Evolutionary conservation across 2,888 invertebrate genomes (phyloP), one percentile per base, ranked within the genome.

Genomic region (Ennomos erosarius): DNA sequence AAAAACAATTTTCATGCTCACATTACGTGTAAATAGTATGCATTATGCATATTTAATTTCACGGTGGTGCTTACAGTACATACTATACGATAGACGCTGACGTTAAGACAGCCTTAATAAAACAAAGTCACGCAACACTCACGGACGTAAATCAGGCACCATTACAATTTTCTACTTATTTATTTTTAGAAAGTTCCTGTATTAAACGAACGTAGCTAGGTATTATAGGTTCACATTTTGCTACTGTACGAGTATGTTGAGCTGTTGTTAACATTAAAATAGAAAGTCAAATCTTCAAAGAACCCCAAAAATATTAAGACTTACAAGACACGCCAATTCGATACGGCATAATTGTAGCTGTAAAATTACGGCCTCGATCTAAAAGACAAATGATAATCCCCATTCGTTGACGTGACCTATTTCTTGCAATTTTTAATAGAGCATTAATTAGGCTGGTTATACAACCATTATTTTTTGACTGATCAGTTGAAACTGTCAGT

Each of bases 271-370:
- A 13, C 8, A 16, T 16, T 9, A 13, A 13, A 42, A 13, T 13
- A 42, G 45, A 26, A 39, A 39, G 39, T 5, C 1, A 37, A 9
- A 16, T 36, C 1, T 16, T 6, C 35, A 26, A 34, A 26, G 59
- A 63, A 38, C 53, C 10, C 45, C 49, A 57, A 62, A 54, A 46
- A 51, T 42, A 55, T 38, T 26, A 38, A 16, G 10, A 42, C 59
- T 34, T 49, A 37, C 45, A 50, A 56, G 54, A 52, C 9, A 10
- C 38, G 10, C 51, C 67, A 61, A 66, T 69, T 65, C 62, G 65
- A 57, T 57, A 65, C 54, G 62, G 57, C 49, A 57, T 62, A 69
- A 69, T 67, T 67, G 63, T 56, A 50, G 48, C 44, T 56, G 52
- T 64, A 62, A 51, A 63, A 59, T 43, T 42, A 16, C 51, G 55